These are phyloP conservation scores for Andinoacara biseriatus DNA, from an alignment of 2,113 vertebrate genomes.

Conservation along the genomic window DNA sequence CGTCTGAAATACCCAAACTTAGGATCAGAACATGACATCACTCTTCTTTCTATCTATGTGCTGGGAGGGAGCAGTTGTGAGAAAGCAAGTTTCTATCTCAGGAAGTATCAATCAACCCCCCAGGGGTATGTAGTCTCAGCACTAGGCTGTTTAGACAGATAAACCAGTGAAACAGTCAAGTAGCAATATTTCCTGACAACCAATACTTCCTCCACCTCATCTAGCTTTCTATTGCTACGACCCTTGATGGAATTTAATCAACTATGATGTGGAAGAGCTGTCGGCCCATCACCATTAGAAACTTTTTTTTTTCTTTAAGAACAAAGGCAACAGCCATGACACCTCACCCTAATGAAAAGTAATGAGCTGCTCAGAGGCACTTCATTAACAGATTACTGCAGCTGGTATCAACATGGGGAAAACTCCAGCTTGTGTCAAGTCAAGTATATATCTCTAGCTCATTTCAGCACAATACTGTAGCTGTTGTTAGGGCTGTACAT, in stretches of 20 bases:
- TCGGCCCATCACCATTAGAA: conserved; percentile 29
- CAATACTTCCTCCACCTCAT: conserved; percentile 26
- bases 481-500: too few species aligned
- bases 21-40: conserved; percentile 50
- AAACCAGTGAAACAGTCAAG: conserved; percentile 35
- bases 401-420: background rate
- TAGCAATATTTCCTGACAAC: conserved; percentile 28
- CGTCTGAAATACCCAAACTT: conserved; percentile 47
- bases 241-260: conserved; percentile 63
- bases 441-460: too few species aligned
- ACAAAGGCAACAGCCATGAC: conserved; percentile 53
- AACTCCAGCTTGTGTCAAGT: background rate
- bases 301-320: background rate
- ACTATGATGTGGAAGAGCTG: conserved; percentile 14
- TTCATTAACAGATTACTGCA: conserved; percentile 25
- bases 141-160: conserved; percentile 26
- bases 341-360: conserved; percentile 49
- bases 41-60: conserved; percentile 13
- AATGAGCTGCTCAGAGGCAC: conserved; percentile 31
- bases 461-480: too few species aligned
- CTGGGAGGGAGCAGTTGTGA: conserved; percentile 44
- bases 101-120: conserved; percentile 57
- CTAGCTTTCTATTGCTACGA: background rate
- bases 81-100: conserved; percentile 47
- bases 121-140: conserved; percentile 21